Evolutionary conservation across 1,140 invertebrate species (phyloP).

Genomic region (Myzus persicae): DNA sequence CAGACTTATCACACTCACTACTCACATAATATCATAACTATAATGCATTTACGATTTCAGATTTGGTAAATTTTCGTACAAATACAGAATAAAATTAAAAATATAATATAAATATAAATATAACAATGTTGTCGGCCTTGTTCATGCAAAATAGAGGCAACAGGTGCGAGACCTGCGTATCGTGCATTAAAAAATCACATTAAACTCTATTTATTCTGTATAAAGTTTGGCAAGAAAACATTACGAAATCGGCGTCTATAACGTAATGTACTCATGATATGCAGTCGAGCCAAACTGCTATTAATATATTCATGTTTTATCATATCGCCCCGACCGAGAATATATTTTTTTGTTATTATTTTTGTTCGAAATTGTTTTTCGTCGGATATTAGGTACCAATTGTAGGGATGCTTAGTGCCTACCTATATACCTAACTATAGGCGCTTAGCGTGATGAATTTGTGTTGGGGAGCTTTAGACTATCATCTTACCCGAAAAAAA

Average conservation of each 20-base stretch:
- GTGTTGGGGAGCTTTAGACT: no score
- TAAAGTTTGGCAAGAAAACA: not conserved
- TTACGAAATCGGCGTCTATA: not conserved
- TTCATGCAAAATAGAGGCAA: not conserved
- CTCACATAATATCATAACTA: not conserved
- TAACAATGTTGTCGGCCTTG: not conserved
- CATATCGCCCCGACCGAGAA: not conserved
- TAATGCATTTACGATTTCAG: no score
- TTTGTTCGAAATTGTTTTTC: not conserved
- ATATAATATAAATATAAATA: not conserved
- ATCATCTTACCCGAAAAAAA: no score
- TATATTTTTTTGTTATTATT: not conserved
- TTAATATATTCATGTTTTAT: slow-evolving; percentile 6
- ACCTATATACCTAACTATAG: no score
- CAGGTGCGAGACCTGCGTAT: not conserved
- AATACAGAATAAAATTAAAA: not conserved
- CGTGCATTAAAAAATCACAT: not conserved
- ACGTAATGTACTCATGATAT: not conserved
- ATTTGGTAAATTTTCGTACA: not conserved
- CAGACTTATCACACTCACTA: not conserved
- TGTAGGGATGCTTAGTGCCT: not conserved
- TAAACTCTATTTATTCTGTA: not conserved
- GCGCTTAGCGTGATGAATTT: no score
- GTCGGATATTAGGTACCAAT: not conserved
- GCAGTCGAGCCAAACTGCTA: not conserved